Conservation (phyloP, 2,113 vertebrate genomes). For the Myotis davidii region DNA sequence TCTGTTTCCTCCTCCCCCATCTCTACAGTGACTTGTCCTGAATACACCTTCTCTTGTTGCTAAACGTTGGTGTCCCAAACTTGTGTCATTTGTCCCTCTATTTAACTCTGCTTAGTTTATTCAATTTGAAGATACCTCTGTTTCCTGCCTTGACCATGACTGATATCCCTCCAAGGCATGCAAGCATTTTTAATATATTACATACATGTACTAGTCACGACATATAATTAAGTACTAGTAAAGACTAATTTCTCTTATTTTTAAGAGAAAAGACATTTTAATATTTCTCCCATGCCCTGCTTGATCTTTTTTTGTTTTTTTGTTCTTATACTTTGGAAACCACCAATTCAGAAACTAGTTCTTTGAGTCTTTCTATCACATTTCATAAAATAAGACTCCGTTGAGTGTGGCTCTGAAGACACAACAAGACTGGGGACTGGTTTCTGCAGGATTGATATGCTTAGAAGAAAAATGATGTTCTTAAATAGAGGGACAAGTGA, state of each 20-base stretch:
- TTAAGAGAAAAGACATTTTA: background rate
- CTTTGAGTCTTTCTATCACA: background rate
- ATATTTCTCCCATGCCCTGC: background rate
- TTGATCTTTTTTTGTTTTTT: background rate
- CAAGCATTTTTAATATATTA: background rate
- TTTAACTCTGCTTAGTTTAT: background rate
- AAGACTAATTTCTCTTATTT: constrained; percentile 1
- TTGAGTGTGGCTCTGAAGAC: background rate
- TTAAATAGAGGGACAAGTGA: too few species aligned
- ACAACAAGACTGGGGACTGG: background rate
- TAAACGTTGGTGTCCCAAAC: background rate
- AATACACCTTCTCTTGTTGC: background rate
- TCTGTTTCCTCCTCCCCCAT: background rate
- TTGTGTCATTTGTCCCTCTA: background rate
- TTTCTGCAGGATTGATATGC: constrained; percentile 15
- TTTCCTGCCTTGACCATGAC: background rate
- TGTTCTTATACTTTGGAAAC: background rate
- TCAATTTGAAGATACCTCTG: background rate
- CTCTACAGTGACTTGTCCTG: background rate
- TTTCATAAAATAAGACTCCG: background rate
- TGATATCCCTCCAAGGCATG: background rate
- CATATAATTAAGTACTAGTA: background rate
- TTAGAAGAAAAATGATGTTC: background rate
- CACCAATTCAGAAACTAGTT: background rate
- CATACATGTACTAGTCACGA: background rate